phyloP scores from a whole-genome alignment of 2,888 invertebrate species.

The Mythimna albipuncta region DNA sequence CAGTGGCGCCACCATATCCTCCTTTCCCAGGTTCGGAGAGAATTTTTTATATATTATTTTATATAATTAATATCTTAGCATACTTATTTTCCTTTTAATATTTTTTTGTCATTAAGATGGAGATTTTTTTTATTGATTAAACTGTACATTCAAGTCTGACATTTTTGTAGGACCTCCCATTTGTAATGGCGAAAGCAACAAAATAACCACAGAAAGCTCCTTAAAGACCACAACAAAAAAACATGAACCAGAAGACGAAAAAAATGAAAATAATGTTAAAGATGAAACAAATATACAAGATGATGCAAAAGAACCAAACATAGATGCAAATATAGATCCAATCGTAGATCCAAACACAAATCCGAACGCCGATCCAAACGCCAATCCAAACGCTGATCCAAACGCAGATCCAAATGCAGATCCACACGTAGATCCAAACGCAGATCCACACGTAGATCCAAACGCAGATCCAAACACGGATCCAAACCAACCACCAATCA shows the following conservation, averaged over 20 bases:
- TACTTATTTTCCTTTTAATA: neutral
- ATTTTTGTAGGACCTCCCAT: conserved; percentile 21
- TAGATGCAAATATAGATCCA: too few species aligned
- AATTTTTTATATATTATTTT: neutral
- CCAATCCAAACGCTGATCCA: too few species aligned
- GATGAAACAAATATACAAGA: neutral
- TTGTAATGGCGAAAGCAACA: conserved; percentile 8
- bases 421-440: too few species aligned
- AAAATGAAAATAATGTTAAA: neutral
- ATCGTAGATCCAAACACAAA: too few species aligned
- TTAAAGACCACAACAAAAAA: neutral
- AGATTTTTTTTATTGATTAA: neutral
- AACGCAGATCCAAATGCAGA: too few species aligned
- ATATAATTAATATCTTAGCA: neutral
- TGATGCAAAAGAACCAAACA: too few species aligned
- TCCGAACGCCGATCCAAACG: too few species aligned
- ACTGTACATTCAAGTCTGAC: neutral
- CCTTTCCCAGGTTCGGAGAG: conserved; percentile 69
- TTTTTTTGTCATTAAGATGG: neutral
- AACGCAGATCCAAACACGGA: neutral
- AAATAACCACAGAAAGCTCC: conserved; percentile 3
- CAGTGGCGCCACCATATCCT: conserved; percentile 59
- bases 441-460: neutral
- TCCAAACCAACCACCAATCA: neutral
- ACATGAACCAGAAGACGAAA: too few species aligned